Evolutionary conservation across 2,797 vertebrate species (phyloP), one percentile per base, ranked within the genome.

Genomic region (Aythya fuligula): DNA sequence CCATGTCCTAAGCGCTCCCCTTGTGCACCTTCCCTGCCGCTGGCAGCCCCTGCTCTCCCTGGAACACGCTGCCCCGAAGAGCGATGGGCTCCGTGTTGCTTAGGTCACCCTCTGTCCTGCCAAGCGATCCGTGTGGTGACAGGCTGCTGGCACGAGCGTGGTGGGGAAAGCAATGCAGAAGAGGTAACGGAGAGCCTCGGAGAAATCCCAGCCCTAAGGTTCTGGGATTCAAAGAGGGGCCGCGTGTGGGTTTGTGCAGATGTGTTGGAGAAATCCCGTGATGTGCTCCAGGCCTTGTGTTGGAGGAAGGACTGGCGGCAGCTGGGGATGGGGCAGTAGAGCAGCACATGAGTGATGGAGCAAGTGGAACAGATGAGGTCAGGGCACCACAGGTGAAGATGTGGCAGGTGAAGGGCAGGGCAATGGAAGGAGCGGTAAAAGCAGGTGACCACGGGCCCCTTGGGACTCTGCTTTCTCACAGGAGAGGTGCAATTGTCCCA

Each of bases 1-100:
- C 96, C 90, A 21, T 94, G 96, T 96, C 92, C 96, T 97, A 86
- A 85, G 76, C 79, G 80, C 93, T 91, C 82, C 45, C 69, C 87
- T 73, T 1, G 2, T 79, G 38, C 89, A 75, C 95, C 85, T 93
- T 82, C 22, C 2, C 74, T 92, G 82, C 76, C 0, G 5, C 69
- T 91, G 83, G 92, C 85, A 78, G 88, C 87, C 47, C 61, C 65
- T 62, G 56, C 0, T 4, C 82, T 89, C 83, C 70, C 90, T 90
- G 96, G 95, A 93, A 88, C 20, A 7, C 0, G 3, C 43, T 62
- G 64, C 89, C 88, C 93, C 0, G 2, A 70, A 43, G 28, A 60
- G 76, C 16, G 87, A 66, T 4, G 12, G 67, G 72, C 45, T 91
- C 69, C 0, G 11, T 4, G 1, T 45, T 47, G 39, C 87, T 93